Percentiles rank a stretch among this genome's conserved stretches.
These are phyloP conservation scores for Papilio machaon DNA, from an alignment of 1,140 invertebrate genomes.

Conservation along the genomic window DNA sequence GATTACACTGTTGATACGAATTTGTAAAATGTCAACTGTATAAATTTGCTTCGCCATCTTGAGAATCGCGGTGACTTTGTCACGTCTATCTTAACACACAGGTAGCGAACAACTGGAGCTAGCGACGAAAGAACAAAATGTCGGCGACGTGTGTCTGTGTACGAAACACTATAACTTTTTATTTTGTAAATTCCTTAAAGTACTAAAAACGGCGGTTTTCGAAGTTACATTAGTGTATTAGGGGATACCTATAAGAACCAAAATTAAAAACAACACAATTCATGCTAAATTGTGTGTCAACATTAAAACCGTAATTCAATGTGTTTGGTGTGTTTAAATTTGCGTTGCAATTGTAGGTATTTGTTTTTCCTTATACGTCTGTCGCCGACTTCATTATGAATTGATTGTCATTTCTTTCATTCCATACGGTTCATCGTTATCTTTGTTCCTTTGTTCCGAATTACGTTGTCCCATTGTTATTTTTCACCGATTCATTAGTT, in stretches of 20 bases:
- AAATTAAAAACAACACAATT: not conserved
- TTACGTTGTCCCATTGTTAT: slow-evolving; percentile 13
- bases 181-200: too few species aligned
- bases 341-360: not conserved
- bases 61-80: too few species aligned
- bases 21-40: too few species aligned
- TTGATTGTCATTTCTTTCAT: slow-evolving; percentile 28
- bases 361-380: slow-evolving; percentile 26
- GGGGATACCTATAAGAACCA: not conserved
- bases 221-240: too few species aligned
- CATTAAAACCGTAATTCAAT: not conserved
- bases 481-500: slow-evolving; percentile 5
- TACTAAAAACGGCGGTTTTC: too few species aligned
- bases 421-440: slow-evolving; percentile 19
- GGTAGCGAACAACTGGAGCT: too few species aligned
- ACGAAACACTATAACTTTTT: too few species aligned
- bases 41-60: too few species aligned
- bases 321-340: not conserved
- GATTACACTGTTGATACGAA: too few species aligned
- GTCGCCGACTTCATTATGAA: slow-evolving; percentile 23
- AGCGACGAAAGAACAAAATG: too few species aligned
- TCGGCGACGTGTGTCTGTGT: too few species aligned
- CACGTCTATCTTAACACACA: too few species aligned
- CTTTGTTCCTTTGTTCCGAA: slow-evolving; percentile 9
- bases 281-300: not conserved